These are phyloP conservation scores for Mustela lutreola DNA, from an alignment of 2,113 vertebrate species.

Conservation along the genomic window DNA sequence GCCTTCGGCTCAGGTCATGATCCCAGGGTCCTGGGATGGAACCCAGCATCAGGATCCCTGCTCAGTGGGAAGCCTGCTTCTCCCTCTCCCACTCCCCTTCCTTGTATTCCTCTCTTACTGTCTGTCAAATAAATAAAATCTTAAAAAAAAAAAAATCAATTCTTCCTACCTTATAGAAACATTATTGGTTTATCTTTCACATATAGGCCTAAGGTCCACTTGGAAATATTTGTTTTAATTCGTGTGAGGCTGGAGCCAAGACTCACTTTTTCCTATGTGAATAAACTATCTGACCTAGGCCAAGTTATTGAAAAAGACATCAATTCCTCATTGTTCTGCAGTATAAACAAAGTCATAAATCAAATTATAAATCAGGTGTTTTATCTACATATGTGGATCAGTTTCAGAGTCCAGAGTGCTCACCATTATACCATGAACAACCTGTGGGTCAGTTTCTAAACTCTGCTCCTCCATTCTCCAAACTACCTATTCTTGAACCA, in stretches of 20 bases:
- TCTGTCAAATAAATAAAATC: too few relatives aligned
- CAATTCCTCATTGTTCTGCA: not conserved
- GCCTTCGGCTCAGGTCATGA: too few relatives aligned
- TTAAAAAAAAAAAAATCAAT: not conserved
- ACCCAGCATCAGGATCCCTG: too few relatives aligned
- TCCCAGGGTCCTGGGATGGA: too few relatives aligned
- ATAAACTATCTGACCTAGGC: constrained; percentile 12
- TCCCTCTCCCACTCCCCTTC: too few relatives aligned
- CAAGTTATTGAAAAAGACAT: not conserved
- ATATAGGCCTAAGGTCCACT: constrained; percentile 44
- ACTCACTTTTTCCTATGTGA: not conserved
- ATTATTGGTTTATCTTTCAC: constrained; percentile 24
- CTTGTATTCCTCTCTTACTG: too few relatives aligned
- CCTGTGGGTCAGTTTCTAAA: not conserved
- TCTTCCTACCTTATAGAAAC: constrained; percentile 41
- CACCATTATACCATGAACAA: too few relatives aligned
- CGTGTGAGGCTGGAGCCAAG: not conserved
- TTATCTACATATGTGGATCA: not conserved
- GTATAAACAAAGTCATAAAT: not conserved
- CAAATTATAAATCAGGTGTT: not conserved
- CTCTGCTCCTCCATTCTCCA: not conserved
- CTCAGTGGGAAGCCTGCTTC: too few relatives aligned
- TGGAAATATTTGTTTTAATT: constrained; percentile 44
- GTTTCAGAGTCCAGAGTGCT: not conserved
- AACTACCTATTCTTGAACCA: not conserved